Evolutionary conservation across 2,113 vertebrate genomes (phyloP), one percentile per base, ranked within the genome.

Genomic region (Bubalus kerabau): DNA sequence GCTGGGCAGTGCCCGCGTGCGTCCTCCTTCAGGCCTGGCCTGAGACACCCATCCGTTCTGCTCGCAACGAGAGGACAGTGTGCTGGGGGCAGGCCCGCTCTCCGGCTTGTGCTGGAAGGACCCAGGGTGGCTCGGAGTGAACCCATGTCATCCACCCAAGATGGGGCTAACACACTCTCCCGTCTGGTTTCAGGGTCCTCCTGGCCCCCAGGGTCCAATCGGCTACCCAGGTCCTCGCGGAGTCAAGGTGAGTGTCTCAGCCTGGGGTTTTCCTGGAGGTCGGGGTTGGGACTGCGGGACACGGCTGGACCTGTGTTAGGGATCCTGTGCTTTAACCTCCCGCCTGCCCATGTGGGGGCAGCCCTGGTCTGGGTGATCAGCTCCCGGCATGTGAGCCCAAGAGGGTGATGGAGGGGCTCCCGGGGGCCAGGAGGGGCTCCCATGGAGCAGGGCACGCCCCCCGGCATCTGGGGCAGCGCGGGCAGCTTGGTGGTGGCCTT

Each of bases 181-280:
- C 4, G 7, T 95, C 96, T 48, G 84, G 6, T 85, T 90, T 0
- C 80, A 99, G 99, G 99, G 99, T 96, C 99, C 99, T 0, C 95
- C 99, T 19, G 99, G 99, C 43, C 99, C 99, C 96, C 99, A 99
- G 99, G 99, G 99, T 90, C 99, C 99, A 19, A 99, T 99, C 0
- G 99, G 99, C 87, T 99, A 99, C 80, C 99, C 99, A 4, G 99
- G 99, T 23, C 98, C 99, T 2, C 99, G 99, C 2, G 99, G 99
- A 84, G 99, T 99, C 74, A 99, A 99, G 99, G 99, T 99, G 97
- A 99, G 43, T 8, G 0, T n/a, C 3, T 4, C 15, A 0, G 0
- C 26, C 17, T 3, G 16, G 0, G 19, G 43, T 24, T 83, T 30
- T n/a, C 12, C 28, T 10, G 40, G 74, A 62, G 60, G 14, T 32